Conservation (phyloP, 2,888 invertebrate species). For the Mamestra brassicae region DNA sequence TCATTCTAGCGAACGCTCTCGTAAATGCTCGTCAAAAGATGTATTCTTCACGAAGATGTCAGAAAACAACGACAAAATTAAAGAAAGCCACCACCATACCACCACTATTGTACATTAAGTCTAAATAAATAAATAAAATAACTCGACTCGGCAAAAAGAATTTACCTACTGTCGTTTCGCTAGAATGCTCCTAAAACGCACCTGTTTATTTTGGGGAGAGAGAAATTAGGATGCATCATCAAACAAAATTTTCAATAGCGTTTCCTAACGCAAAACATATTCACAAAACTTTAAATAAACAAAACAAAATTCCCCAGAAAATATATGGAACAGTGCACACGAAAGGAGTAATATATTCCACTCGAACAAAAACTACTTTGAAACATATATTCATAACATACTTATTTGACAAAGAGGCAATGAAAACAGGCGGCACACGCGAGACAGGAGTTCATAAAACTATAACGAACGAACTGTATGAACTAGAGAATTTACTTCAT, state of each 20-base stretch:
- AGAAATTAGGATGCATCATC: too few species aligned
- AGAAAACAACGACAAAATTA: too few species aligned
- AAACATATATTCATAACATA: constrained; percentile 57
- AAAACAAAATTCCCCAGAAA: constrained; percentile 13
- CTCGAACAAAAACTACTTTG: constrained; percentile 54
- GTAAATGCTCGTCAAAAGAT: too few species aligned
- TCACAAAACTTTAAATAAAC: constrained; percentile 12
- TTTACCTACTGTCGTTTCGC: too few species aligned
- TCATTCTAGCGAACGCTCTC: too few species aligned
- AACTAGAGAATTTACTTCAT: constrained; percentile 44
- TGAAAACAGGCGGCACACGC: constrained; percentile 54
- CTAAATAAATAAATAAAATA: too few species aligned
- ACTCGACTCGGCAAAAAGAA: too few species aligned
- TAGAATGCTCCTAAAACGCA: too few species aligned
- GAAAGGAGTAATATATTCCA: constrained; percentile 48
- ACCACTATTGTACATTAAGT: too few species aligned
- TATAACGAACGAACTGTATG: constrained; percentile 56
- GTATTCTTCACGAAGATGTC: too few species aligned
- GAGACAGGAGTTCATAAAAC: constrained; percentile 62
- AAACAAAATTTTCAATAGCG: background rate
- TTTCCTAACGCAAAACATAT: background rate
- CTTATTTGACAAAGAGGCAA: constrained; percentile 62
- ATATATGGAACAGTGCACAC: constrained; percentile 28
- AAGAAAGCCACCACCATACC: too few species aligned
- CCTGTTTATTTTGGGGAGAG: too few species aligned